phyloP scores from a whole-genome alignment of 2,888 invertebrate species.

The Imbricaverruca yamaguchii region DNA sequence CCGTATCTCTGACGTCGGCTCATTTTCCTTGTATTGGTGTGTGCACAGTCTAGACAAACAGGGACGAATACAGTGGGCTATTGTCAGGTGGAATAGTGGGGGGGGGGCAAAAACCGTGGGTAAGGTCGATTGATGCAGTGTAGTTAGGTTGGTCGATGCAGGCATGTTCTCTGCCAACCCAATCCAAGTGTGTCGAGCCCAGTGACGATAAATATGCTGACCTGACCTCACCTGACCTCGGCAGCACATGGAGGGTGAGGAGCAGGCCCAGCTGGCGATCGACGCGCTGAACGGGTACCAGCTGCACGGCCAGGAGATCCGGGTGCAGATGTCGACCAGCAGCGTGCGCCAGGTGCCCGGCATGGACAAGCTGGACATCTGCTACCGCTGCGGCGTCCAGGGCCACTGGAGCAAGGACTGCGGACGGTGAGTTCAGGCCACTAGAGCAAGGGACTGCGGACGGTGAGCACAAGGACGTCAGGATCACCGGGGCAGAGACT shows the following conservation, averaged over 20 bases:
- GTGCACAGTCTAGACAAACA: too few relatives aligned
- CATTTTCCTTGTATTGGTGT: too few relatives aligned
- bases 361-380: conserved; percentile 94
- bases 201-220: conserved; percentile 83
- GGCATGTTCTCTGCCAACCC: too few relatives aligned
- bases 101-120: too few relatives aligned
- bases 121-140: too few relatives aligned
- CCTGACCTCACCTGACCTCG: conserved; percentile 57
- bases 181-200: conserved; percentile 62
- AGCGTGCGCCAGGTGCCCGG: conserved; percentile 90
- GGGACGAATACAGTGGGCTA: too few relatives aligned
- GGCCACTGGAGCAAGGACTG: conserved; percentile 97
- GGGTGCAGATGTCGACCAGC: conserved; percentile 88
- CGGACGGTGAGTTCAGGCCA: conserved; percentile 45
- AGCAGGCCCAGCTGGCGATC: conserved; percentile 83
- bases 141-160: too few relatives aligned
- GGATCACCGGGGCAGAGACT: too few relatives aligned
- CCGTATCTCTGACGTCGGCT: too few relatives aligned
- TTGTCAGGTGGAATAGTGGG: too few relatives aligned
- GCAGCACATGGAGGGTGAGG: conserved; percentile 77
- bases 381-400: conserved; percentile 84
- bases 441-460: too few relatives aligned
- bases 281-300: conserved; percentile 86
- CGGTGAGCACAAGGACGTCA: too few relatives aligned
- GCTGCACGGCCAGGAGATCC: conserved; percentile 85